Evolutionary conservation across 2,888 invertebrate genomes (phyloP).

Genomic region (Drosophila multiciliata): DNA sequence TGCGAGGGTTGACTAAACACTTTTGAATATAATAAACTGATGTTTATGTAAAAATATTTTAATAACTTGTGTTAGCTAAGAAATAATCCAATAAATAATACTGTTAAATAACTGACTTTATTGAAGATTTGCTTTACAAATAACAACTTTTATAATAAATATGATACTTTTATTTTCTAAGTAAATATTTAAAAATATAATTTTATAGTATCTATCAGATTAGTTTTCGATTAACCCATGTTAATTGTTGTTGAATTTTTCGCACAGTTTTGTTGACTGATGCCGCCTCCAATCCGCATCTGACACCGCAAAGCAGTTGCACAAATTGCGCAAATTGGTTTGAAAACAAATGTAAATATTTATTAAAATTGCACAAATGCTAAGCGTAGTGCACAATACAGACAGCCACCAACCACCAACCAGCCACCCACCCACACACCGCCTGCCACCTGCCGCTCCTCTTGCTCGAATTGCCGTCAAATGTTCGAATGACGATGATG

Average conservation of each 20-base stretch:
- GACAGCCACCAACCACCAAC: background rate
- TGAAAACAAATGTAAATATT: slow-evolving; percentile 80
- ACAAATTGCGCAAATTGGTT: slow-evolving; percentile 79
- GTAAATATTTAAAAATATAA: background rate
- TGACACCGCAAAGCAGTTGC: slow-evolving; percentile 61
- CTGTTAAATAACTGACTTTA: too few relatives aligned
- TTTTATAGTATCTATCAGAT: background rate
- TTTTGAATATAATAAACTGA: slow-evolving; percentile 3
- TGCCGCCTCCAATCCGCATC: slow-evolving; percentile 2
- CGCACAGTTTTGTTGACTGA: slow-evolving; percentile 35
- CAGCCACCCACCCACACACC: background rate
- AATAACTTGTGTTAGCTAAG: too few relatives aligned
- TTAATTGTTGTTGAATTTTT: slow-evolving; percentile 39
- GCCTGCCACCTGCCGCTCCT: slow-evolving; percentile 6
- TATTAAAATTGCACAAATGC: slow-evolving; percentile 78
- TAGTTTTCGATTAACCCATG: slow-evolving; percentile 20
- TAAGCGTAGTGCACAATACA: slow-evolving; percentile 30
- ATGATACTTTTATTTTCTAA: too few relatives aligned
- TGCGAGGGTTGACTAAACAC: slow-evolving; percentile 36
- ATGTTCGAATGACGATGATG: slow-evolving; percentile 37
- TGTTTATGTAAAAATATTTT: background rate
- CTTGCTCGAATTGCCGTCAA: slow-evolving; percentile 46
- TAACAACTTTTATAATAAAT: too few relatives aligned
- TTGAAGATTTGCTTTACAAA: background rate
- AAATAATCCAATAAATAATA: background rate